A percentile compares a stretch with the other conserved stretches of the same genome.
Conservation (phyloP, 2,888 invertebrate species). For the Aspidiotus rigidus region DNA sequence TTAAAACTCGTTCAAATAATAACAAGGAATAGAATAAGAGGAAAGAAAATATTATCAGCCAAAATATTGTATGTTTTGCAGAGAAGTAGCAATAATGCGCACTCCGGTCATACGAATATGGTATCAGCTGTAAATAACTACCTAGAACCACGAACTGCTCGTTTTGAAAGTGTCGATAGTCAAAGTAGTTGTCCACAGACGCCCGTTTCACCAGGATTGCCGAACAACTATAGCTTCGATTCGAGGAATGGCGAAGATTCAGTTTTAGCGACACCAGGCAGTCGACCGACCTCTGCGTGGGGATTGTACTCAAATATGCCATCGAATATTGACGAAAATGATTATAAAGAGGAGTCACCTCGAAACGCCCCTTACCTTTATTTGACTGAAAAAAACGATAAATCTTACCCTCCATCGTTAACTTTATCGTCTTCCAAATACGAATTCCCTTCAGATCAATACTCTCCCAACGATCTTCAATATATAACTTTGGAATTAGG, state of each 20-base stretch:
- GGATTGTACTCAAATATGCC: constrained; percentile 22
- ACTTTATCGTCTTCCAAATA: neutral
- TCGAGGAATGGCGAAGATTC: neutral
- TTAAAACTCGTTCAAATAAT: neutral
- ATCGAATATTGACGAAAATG: neutral
- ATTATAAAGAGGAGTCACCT: neutral
- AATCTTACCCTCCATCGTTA: constrained; percentile 6
- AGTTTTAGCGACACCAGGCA: constrained; percentile 1
- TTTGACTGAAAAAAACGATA: constrained; percentile 11
- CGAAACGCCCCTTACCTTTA: constrained; percentile 5
- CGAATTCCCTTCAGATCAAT: neutral
- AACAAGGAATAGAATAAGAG: neutral
- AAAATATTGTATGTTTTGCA: neutral
- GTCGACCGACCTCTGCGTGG: constrained; percentile 19
- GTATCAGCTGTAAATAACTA: constrained; percentile 6
- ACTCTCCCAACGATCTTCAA: constrained; percentile 15
- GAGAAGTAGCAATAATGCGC: constrained; percentile 12
- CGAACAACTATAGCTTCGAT: constrained; percentile 25
- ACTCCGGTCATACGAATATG: neutral
- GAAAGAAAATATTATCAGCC: neutral
- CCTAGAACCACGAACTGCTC: constrained; percentile 29
- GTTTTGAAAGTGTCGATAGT: constrained; percentile 41
- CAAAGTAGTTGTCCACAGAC: constrained; percentile 44
- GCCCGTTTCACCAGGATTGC: constrained; percentile 43
- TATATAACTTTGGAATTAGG: constrained; percentile 13